Evolutionary conservation across 2,888 invertebrate genomes (phyloP), one percentile per base, ranked within the genome.

Genomic region (Bellardia bayeri): DNA sequence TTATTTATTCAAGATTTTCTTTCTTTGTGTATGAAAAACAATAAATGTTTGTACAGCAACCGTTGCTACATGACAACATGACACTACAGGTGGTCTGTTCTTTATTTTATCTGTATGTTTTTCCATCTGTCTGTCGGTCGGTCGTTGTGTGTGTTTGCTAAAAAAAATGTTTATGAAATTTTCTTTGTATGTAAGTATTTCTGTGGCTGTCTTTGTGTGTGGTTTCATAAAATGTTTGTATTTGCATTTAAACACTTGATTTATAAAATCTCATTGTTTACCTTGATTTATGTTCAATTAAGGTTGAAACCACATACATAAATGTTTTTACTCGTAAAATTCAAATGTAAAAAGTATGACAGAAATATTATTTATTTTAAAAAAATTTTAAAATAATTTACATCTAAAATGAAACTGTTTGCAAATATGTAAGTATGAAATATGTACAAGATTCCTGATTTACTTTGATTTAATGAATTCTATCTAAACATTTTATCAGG

Each of bases 261-360:
- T 76, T 76, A 33, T 9, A 71, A 76, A 81, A 85, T 81, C 76
- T 81, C 54, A 56, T 80, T 76, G 49, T 71, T 81, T 61, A 85
- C 56, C 37, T 63, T 85, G 80, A 80, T 80, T 80, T 75, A 69
- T 75, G 30, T 79, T 74, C 13, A 83, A 76, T 75, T 76, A 76
- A 71, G 33, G 56, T 37, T 49, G 54, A 83, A 78, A 72, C 58
- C 81, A 56, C 66, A 81, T n/a, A 56, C 66, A 81, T n/a, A 49
- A 75, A 49, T 45, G 33, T 42, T 37, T 54, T 33, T n/a, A 54
- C 8, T 30, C 68, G 9, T 3, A 68, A 9, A 33, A 49, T 51
- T 33, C n/a, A 51, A 51, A 51, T 51, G n/a, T n/a, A 51, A 51
- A 51, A n/a, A 51, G 51, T 51, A 51, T 51, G n/a, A 51, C 51